Percentiles rank a stretch among this genome's conserved stretches.
Evolutionary conservation across 2,113 vertebrate genomes (phyloP).

Genomic region (Poicephalus gulielmi): DNA sequence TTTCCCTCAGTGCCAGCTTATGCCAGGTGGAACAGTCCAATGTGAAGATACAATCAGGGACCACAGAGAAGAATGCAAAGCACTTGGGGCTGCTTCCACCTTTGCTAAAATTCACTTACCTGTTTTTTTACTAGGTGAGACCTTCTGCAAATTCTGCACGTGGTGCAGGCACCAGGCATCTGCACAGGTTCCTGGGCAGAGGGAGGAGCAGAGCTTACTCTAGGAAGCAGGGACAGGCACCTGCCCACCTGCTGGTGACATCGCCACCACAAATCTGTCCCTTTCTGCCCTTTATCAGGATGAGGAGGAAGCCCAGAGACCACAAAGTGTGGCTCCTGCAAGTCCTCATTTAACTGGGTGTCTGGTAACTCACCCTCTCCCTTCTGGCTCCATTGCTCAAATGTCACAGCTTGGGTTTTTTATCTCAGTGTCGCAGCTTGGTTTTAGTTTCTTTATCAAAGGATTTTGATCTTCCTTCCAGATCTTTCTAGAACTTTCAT

Average conservation of each 20-base stretch:
- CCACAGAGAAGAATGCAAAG: not conserved
- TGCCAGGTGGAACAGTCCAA: not conserved
- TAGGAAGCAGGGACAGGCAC: not conserved
- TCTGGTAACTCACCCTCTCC: not conserved
- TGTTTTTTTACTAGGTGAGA: not conserved
- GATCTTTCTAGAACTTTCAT: not conserved
- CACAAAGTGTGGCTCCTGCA: not conserved
- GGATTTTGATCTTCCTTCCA: not conserved
- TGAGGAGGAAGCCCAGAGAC: not conserved
- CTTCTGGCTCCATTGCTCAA: not conserved
- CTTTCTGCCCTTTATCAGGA: not conserved
- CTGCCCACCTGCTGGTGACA: not conserved
- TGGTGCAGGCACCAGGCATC: fast-evolving
- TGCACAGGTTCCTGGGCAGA: not conserved
- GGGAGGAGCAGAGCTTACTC: not conserved
- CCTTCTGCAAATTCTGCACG: not conserved
- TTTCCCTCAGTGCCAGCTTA: not conserved
- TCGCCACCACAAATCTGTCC: not conserved
- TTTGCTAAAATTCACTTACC: not conserved
- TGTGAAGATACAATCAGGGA: not conserved
- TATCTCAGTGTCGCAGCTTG: not conserved
- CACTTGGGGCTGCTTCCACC: not conserved
- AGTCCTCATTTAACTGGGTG: not conserved
- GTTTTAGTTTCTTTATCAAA: not conserved
- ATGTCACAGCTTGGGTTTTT: not conserved